These are phyloP conservation scores for Marronus borbonicus DNA, from an alignment of 2,888 invertebrate genomes.

Conservation along the genomic window DNA sequence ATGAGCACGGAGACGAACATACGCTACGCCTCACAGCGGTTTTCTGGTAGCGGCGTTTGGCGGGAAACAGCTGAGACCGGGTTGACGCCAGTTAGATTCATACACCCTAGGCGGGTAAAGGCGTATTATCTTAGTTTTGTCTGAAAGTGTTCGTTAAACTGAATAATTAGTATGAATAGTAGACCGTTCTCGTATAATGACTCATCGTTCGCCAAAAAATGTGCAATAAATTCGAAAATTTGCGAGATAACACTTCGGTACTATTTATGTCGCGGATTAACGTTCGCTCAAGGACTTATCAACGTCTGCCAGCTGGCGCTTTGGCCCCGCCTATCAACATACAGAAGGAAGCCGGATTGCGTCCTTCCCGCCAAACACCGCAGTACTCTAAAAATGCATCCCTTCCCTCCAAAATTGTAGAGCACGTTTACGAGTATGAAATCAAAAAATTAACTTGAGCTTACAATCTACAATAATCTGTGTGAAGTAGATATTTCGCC, in stretches of 20 bases:
- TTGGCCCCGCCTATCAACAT: conserved; percentile 71
- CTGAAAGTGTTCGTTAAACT: neutral
- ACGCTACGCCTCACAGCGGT: conserved; percentile 74
- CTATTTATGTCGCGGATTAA: conserved; percentile 70
- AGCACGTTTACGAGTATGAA: conserved; percentile 44
- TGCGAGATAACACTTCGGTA: conserved; percentile 58
- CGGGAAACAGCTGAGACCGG: conserved; percentile 81
- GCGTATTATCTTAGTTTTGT: conserved; percentile 26
- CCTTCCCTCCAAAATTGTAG: conserved; percentile 62
- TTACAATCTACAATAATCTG: neutral
- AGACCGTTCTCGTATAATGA: neutral
- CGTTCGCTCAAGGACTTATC: conserved; percentile 69
- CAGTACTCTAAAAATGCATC: conserved; percentile 59
- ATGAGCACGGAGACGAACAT: conserved; percentile 69
- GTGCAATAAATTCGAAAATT: conserved; percentile 56
- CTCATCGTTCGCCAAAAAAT: conserved; percentile 42
- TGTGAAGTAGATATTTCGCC: neutral
- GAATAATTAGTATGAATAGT: neutral
- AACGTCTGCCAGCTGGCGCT: conserved; percentile 76
- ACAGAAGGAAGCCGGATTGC: conserved; percentile 64
- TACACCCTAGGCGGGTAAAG: conserved; percentile 63
- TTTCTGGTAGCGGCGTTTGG: conserved; percentile 79
- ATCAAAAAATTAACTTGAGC: conserved; percentile 34
- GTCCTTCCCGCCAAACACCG: conserved; percentile 64
- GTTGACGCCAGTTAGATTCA: conserved; percentile 70